These are phyloP conservation scores for Drosophila navojoa DNA, from an alignment of 1,140 invertebrate genomes.

Conservation along the genomic window DNA sequence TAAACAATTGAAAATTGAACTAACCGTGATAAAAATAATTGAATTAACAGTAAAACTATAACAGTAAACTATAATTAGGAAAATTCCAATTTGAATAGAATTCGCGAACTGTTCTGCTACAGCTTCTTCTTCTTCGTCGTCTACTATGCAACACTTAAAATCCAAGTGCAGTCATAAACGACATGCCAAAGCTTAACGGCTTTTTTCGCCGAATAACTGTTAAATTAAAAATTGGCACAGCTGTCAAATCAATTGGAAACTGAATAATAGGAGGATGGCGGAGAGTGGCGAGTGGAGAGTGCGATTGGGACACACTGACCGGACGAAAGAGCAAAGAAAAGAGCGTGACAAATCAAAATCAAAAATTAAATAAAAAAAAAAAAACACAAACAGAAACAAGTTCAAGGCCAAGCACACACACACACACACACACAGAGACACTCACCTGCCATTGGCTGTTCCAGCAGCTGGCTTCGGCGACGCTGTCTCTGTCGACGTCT, in stretches of 20 bases:
- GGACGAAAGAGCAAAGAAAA: neutral
- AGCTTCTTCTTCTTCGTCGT: no score
- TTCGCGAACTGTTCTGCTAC: no score
- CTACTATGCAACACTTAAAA: no score
- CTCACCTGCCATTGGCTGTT: conserved; percentile 52
- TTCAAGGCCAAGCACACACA: conserved; percentile 55
- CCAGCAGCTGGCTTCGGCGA: conserved; percentile 11
- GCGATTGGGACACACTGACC: neutral
- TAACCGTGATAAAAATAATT: no score
- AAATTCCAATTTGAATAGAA: no score
- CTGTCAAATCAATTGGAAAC: conserved; percentile 12
- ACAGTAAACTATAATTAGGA: no score
- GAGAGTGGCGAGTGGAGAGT: neutral
- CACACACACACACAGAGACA: conserved; percentile 13
- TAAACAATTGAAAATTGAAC: no score
- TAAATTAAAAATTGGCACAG: conserved; percentile 1
- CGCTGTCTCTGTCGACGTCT: conserved; percentile 3
- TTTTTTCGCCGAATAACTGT: neutral
- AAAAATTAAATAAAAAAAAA: neutral
- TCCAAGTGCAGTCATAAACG: no score
- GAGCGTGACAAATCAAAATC: neutral
- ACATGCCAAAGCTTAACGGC: no score
- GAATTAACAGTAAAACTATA: no score
- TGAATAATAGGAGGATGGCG: neutral
- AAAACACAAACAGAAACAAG: conserved; percentile 46